Conservation (phyloP, 1,140 invertebrate genomes). For the Drosophila kepulauana region DNA sequence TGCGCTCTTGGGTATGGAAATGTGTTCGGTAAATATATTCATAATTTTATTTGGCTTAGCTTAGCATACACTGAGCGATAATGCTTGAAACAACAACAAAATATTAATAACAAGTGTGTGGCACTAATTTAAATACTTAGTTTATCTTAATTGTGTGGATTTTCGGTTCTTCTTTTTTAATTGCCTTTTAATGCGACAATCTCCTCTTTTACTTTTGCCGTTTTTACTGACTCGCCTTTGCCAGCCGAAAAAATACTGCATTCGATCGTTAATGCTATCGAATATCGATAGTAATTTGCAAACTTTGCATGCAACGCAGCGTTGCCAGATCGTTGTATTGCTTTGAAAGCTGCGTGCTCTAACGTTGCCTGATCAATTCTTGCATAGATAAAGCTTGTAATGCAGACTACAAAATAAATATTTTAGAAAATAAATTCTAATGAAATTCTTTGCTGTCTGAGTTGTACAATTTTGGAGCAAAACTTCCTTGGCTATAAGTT, state of each 20-base stretch:
- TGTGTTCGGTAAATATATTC: neutral
- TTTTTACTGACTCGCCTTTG: too few relatives aligned
- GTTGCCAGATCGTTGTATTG: too few relatives aligned
- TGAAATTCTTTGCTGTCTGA: neutral
- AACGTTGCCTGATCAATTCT: too few relatives aligned
- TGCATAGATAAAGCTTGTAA: too few relatives aligned
- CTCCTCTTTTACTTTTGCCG: too few relatives aligned
- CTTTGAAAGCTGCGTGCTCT: too few relatives aligned
- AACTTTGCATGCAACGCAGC: too few relatives aligned
- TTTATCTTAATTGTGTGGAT: neutral
- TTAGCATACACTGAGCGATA: neutral
- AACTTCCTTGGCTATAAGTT: neutral
- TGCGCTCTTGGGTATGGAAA: neutral
- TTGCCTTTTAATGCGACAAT: neutral
- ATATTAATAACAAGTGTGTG: neutral
- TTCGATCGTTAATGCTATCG: too few relatives aligned
- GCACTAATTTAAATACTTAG: neutral
- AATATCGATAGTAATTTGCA: too few relatives aligned
- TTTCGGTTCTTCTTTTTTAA: neutral
- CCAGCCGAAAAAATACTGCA: too few relatives aligned
- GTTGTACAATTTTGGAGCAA: neutral
- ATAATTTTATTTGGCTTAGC: constrained; percentile 5
- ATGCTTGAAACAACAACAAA: neutral
- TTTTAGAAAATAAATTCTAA: too few relatives aligned
- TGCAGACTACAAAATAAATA: too few relatives aligned